Conservation (phyloP, 2,888 invertebrate genomes). For the Campoplex capitator region DNA sequence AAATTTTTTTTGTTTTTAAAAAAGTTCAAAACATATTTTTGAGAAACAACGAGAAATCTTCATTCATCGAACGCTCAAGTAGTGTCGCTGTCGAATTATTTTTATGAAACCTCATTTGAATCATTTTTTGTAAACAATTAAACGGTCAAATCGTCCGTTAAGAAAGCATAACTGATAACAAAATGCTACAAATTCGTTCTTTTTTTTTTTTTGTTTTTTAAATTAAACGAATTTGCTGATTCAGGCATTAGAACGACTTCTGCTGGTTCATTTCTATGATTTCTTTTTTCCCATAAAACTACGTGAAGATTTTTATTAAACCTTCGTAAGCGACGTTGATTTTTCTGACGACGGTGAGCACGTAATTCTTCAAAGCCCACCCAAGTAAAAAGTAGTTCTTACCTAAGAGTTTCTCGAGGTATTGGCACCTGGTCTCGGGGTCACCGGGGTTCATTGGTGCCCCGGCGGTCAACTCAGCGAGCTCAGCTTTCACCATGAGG, state of each 20-base stretch:
- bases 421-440: constrained; percentile 86
- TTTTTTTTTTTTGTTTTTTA: background rate
- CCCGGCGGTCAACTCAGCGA: constrained; percentile 85
- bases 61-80: no score
- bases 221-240: background rate
- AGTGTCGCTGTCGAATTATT: no score
- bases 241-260: background rate
- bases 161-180: no score
- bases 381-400: constrained; percentile 55
- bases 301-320: background rate
- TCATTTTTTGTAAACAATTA: no score
- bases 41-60: no score
- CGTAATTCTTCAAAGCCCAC: background rate
- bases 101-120: no score
- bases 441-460: constrained; percentile 83
- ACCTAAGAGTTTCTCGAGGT: constrained; percentile 87
- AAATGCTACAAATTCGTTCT: no score
- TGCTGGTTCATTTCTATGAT: background rate
- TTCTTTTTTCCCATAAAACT: background rate
- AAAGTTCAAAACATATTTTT: background rate
- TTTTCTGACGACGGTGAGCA: background rate
- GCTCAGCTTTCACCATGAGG: constrained; percentile 87
- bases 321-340: background rate
- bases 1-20: background rate
- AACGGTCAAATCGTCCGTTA: no score